These are phyloP conservation scores for Mythimna impura DNA, from an alignment of 2,888 invertebrate species.

Conservation along the genomic window DNA sequence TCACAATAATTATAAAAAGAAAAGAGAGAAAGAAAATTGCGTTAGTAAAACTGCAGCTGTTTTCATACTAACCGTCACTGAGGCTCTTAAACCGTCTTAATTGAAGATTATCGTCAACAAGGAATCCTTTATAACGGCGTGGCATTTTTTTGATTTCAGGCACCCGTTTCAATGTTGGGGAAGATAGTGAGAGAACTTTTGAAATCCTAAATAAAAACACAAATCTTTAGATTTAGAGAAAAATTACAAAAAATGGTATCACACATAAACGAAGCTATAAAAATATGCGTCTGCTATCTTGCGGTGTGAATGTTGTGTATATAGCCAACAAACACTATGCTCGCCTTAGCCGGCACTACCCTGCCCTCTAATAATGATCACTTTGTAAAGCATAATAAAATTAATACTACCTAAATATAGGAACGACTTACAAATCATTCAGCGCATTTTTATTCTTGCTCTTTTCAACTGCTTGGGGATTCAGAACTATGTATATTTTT, in stretches of 20 bases:
- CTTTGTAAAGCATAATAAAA: too few relatives aligned
- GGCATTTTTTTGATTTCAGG: constrained; percentile 51
- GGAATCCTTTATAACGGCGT: constrained; percentile 73
- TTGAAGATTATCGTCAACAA: constrained; percentile 59
- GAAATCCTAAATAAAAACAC: constrained; percentile 69
- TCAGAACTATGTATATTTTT: constrained; percentile 77
- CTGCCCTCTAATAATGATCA: too few relatives aligned
- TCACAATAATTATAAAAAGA: background rate
- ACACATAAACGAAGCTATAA: too few relatives aligned
- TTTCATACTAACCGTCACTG: constrained; percentile 73
- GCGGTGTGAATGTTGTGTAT: too few relatives aligned
- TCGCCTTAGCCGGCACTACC: too few relatives aligned
- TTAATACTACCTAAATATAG: background rate
- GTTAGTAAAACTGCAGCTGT: background rate
- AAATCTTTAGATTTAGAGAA: background rate
- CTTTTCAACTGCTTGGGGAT: constrained; percentile 70
- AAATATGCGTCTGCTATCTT: background rate
- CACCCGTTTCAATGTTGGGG: constrained; percentile 53
- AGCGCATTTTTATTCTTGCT: constrained; percentile 68
- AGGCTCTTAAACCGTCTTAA: constrained; percentile 70
- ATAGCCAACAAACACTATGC: too few relatives aligned
- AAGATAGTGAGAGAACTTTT: constrained; percentile 69
- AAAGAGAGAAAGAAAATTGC: background rate
- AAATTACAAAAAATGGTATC: background rate
- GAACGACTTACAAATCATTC: constrained; percentile 76